Evolutionary conservation across 1,140 invertebrate genomes (phyloP).

Genomic region (Hypothenemus hampei): DNA sequence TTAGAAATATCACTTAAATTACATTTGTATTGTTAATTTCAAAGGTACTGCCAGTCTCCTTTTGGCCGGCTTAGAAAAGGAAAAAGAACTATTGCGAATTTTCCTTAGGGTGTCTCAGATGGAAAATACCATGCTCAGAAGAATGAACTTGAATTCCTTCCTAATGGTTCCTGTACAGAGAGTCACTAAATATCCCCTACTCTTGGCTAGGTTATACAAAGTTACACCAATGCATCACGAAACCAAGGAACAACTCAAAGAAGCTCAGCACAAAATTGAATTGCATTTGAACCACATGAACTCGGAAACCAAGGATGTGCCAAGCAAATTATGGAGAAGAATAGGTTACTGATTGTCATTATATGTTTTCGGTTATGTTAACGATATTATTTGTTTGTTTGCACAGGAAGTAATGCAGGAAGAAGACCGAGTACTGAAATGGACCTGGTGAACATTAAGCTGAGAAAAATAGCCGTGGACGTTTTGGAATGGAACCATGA

Average conservation of each 20-base stretch:
- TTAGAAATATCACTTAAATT: not conserved
- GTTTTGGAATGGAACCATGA: slow-evolving; percentile 90
- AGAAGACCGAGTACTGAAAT: slow-evolving; percentile 68
- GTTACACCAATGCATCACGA: slow-evolving; percentile 80
- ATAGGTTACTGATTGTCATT: too few relatives aligned
- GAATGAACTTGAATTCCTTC: slow-evolving; percentile 96
- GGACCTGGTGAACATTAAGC: slow-evolving; percentile 80
- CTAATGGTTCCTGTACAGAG: slow-evolving; percentile 90
- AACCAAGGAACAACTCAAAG: slow-evolving; percentile 67
- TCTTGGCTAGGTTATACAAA: slow-evolving; percentile 84
- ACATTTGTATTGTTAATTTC: not conserved
- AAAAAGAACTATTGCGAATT: slow-evolving; percentile 90
- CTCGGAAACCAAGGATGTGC: slow-evolving; percentile 85
- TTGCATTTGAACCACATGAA: slow-evolving; percentile 93
- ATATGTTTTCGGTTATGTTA: not conserved
- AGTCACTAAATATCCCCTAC: slow-evolving; percentile 88
- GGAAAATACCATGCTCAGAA: slow-evolving; percentile 86
- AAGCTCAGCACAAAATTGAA: slow-evolving; percentile 89
- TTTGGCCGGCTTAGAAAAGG: slow-evolving; percentile 87
- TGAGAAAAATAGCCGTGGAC: slow-evolving; percentile 88
- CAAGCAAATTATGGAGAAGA: slow-evolving; percentile 82
- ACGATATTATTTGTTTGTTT: not conserved
- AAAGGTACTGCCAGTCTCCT: slow-evolving; percentile 73
- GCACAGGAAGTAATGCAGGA: slow-evolving; percentile 59
- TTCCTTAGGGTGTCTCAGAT: slow-evolving; percentile 94